Evolutionary conservation across 1,140 invertebrate genomes (phyloP), one percentile per base, ranked within the genome.

Genomic region (Maconellicoccus hirsutus): DNA sequence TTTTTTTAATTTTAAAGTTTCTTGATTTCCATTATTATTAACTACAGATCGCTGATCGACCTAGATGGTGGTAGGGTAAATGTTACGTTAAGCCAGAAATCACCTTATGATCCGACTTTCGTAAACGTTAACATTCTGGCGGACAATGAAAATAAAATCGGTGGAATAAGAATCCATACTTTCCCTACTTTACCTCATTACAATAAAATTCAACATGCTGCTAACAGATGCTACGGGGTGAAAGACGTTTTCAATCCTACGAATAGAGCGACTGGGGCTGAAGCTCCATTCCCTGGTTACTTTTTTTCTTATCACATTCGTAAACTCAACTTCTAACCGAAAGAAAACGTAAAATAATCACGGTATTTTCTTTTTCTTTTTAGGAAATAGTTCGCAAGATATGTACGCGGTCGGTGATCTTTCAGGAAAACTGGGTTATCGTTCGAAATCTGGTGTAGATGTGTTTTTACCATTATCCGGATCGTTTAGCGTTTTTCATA

Each of bases 401-500:
- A 87, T 92, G 76, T 96, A 94, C 76, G 85, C 90, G 2, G 79
- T 94, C 14, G 93, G 93, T 0, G 94, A 97, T 80, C 79, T 98
- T 2, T 91, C 92, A 70, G 93, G 93, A 6, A 98, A 98, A 80
- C 86, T 89, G 70, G 75, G 75, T 16, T 76, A 76, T 69, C 61
- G 70, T 38, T 72, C 63, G 1, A 73, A 71, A 70, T 74, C 71
- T 10, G 71, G 66, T 76, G 91, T 88, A 84, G 94, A 98, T 79
- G 84, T 87, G 2, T 94, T 89, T 80, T 81, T 98, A 69, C 93
- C 93, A 0, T 80, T 98, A 7, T 90, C 89, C 77, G 94, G 94
- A 0, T 77, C 79, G 0, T 78, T 91, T 74, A 94, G 90, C 74
- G 83, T 94, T 52, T 80, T 90, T 71, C 92, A 94, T 70, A 80